Percentiles rank a stretch among this genome's conserved stretches.
These are phyloP conservation scores for Acleris laterana DNA, from an alignment of 2,888 invertebrate genomes.

Conservation along the genomic window DNA sequence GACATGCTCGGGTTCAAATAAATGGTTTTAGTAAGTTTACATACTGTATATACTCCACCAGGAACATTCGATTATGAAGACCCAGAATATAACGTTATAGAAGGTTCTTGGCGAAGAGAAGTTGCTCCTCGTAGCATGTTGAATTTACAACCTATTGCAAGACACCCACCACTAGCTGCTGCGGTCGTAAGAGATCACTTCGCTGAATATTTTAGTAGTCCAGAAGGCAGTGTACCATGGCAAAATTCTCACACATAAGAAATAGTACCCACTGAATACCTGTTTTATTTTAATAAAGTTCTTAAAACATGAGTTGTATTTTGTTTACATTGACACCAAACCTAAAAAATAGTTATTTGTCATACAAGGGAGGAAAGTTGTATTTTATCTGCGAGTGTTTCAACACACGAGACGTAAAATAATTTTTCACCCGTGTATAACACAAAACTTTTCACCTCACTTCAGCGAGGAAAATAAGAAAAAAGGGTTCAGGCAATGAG, in stretches of 20 bases:
- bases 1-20: no score
- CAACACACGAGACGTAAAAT: no score
- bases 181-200: constrained; percentile 35
- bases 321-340: constrained; percentile 10
- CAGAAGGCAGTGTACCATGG: constrained; percentile 38
- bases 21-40: no score
- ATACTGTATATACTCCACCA: constrained; percentile 40
- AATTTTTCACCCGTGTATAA: no score
- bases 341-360: no score
- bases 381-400: no score
- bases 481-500: no score
- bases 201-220: constrained; percentile 37
- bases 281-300: constrained; percentile 17
- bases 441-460: no score
- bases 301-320: constrained; percentile 15
- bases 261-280: constrained; percentile 17
- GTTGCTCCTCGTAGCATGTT: constrained; percentile 10
- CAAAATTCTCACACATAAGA: constrained; percentile 38
- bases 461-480: no score
- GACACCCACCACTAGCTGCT: constrained; percentile 15
- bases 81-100: constrained; percentile 36
- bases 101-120: constrained; percentile 17
- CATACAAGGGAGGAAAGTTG: no score
- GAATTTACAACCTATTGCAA: constrained; percentile 14
- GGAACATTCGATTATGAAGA: constrained; percentile 41